Base-by-base conservation (phyloP, 2,113 vertebrate genomes). In the Alligator sinensis region DNA sequence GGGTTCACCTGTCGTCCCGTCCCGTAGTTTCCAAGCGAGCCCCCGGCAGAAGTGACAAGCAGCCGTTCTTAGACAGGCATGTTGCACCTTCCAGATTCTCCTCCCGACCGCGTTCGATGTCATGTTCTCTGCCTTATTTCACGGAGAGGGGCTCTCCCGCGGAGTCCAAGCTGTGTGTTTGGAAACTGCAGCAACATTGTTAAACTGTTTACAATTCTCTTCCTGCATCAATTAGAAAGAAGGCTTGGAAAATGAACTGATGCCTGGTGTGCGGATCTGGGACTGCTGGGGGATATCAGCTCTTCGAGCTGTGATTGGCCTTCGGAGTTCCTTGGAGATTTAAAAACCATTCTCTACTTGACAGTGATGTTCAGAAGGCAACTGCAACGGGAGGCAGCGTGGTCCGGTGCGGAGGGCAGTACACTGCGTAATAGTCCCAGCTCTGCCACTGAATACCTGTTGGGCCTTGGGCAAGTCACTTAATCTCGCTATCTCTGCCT, bases 91-190 rank as follows among this genome's bases (percentile, higher is more conserved):
- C 58, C 76, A 81, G 70, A 85, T 63, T 77, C 54, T 96, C 93
- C 82, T 77, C 21, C 9, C 82, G 76, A 74, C 97, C 18, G 60
- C 38, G 75, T 92, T 89, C 87, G 84, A 78, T 95, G 90, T 96
- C 94, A 28, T 95, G 87, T 92, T 94, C 88, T 66, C 96, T 96
- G 97, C 96, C 95, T 97, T 97, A 95, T 90, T 95, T 76, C 78
- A 5, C 5, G 87, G 87, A 38, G 75, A 94, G 66, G 87, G 88
- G 90, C 21, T 1, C 24, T 62, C 86, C 95, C 4, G 10, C 82
- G 25, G 77, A 86, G 83, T 80, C 60, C 87, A 24, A 77, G 81
- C 13, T 15, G 2, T 88, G 90, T 77, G 87, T 96, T 82, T 88
- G 92, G 85, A 47, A 86, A 72, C 25, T 79, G 87, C 95, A 94